These are phyloP conservation scores for Pycnomerus fuliginosus DNA, from an alignment of 2,888 invertebrate species.

Conservation along the genomic window DNA sequence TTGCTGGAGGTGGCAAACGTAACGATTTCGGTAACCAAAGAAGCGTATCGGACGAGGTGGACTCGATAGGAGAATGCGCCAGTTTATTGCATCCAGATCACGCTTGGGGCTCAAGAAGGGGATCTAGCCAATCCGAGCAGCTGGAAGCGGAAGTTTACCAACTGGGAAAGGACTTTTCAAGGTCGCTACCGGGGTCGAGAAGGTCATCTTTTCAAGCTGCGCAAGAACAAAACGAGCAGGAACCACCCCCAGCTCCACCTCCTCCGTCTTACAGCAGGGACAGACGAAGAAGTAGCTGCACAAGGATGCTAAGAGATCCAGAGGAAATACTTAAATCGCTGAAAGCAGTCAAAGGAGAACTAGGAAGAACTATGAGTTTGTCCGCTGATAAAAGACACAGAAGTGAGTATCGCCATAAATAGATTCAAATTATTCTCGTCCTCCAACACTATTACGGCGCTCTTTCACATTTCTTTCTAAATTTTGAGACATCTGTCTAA, in stretches of 20 bases:
- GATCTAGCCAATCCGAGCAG: constrained; percentile 88
- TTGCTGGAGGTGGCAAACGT: constrained; percentile 62
- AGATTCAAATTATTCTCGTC: constrained; percentile 3
- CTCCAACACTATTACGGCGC: constrained; percentile 14
- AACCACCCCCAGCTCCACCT: constrained; percentile 57
- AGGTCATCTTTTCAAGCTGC: constrained; percentile 79
- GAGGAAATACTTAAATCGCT: constrained; percentile 80
- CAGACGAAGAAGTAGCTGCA: constrained; percentile 78
- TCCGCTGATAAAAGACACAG: constrained; percentile 65
- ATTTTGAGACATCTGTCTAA: constrained; percentile 28
- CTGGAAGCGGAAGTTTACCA: constrained; percentile 78
- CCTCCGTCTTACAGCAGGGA: constrained; percentile 63
- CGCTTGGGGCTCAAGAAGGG: constrained; percentile 78
- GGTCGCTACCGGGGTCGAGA: constrained; percentile 81
- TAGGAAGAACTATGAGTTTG: constrained; percentile 80
- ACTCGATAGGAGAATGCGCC: constrained; percentile 73
- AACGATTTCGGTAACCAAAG: constrained; percentile 74
- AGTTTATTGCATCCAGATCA: constrained; percentile 83
- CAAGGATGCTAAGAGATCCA: constrained; percentile 71
- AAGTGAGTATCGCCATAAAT: constrained; percentile 44
- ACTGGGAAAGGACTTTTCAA: constrained; percentile 81
- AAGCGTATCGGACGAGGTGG: constrained; percentile 72
- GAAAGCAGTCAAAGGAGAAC: constrained; percentile 79
- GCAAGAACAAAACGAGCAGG: constrained; percentile 51
- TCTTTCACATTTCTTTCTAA: constrained; percentile 14